Conservation (phyloP, 2,797 vertebrate genomes). For the Scolopax bukidnonensis region DNA sequence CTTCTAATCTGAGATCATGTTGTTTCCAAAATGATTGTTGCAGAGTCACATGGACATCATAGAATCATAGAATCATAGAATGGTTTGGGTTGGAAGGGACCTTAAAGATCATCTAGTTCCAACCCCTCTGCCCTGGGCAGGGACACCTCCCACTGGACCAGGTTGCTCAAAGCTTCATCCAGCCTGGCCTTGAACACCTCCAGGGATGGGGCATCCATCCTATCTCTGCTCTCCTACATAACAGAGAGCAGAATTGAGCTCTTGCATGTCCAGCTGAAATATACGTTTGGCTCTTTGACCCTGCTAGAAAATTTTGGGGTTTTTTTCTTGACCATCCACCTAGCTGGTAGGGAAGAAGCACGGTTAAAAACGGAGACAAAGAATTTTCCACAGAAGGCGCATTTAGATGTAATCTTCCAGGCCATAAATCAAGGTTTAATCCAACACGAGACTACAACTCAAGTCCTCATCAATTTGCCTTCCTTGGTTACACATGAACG, state of each 20-base stretch:
- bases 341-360: background rate
- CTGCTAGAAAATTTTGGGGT: background rate
- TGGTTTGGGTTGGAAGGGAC: too few relatives aligned
- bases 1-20: background rate
- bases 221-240: too few relatives aligned
- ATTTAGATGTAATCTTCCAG: slow-evolving; percentile 9
- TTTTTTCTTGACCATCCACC: background rate
- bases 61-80: too few relatives aligned
- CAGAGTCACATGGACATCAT: background rate
- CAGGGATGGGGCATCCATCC: too few relatives aligned
- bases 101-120: too few relatives aligned
- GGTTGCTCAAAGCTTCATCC: too few relatives aligned
- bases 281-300: fast-evolving
- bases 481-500: background rate
- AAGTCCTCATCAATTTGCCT: background rate
- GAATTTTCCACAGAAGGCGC: background rate
- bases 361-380: background rate
- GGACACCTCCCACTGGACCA: too few relatives aligned
- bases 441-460: background rate
- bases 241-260: background rate
- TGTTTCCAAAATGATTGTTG: background rate
- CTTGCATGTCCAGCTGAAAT: background rate
- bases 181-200: too few relatives aligned
- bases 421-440: slow-evolving; percentile 51
- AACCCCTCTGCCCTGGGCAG: too few relatives aligned